Conservation (phyloP, 2,888 invertebrate species). For the Caenorhabditis sinica region DNA sequence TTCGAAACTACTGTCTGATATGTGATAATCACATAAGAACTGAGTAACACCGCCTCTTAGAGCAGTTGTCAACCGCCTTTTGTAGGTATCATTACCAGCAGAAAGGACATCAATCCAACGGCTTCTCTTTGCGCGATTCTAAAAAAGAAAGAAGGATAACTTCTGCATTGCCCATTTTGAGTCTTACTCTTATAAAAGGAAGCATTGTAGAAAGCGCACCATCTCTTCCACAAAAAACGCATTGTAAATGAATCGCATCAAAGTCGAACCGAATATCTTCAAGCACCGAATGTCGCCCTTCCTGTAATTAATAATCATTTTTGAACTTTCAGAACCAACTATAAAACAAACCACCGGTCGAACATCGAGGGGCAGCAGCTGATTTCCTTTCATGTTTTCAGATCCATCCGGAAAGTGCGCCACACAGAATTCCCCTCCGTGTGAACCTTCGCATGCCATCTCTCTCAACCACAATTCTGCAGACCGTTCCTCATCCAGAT, state of each 20-base stretch:
- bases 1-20: slow-evolving; percentile 69
- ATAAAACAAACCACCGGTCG: slow-evolving; percentile 29
- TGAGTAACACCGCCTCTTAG: slow-evolving; percentile 68
- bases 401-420: slow-evolving; percentile 68
- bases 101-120: slow-evolving; percentile 57
- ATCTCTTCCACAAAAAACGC: slow-evolving; percentile 66
- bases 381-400: slow-evolving; percentile 63
- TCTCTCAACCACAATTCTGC: slow-evolving; percentile 71
- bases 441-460: slow-evolving; percentile 69
- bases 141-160: slow-evolving; percentile 9
- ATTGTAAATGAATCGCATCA: slow-evolving; percentile 65
- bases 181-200: slow-evolving; percentile 63
- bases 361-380: slow-evolving; percentile 48
- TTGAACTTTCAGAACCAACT: neutral
- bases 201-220: slow-evolving; percentile 63
- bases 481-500: slow-evolving; percentile 70
- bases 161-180: too few relatives aligned
- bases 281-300: slow-evolving; percentile 65
- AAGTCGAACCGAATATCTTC: slow-evolving; percentile 72
- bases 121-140: slow-evolving; percentile 61
- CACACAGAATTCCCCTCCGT: slow-evolving; percentile 71
- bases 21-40: slow-evolving; percentile 72
- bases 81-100: slow-evolving; percentile 43
- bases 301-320: slow-evolving; percentile 28
- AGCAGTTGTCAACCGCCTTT: slow-evolving; percentile 26